A percentile compares a stretch with the other conserved stretches of the same genome.
phyloP scores from a whole-genome alignment of 1,140 invertebrate species.

The Drosophila nebulosa region DNA sequence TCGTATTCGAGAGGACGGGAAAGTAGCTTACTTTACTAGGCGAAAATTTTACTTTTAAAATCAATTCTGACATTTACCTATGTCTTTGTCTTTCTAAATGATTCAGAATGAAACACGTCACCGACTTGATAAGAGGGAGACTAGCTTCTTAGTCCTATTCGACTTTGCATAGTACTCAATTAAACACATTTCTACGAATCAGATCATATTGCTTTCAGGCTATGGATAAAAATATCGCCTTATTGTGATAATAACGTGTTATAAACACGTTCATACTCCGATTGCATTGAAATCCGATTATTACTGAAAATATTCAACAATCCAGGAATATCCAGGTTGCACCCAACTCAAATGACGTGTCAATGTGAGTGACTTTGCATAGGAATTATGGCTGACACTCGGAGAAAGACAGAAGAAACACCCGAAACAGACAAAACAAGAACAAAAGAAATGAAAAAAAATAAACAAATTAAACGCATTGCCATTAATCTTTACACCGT shows the following conservation, averaged over 20 bases:
- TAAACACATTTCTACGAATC: no score
- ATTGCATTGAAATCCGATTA: no score
- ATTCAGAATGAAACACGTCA: neutral
- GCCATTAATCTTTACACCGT: constrained; percentile 68
- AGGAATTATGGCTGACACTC: constrained; percentile 33
- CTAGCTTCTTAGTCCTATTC: no score
- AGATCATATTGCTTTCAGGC: no score
- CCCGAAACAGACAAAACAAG: constrained; percentile 49
- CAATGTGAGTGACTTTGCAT: constrained; percentile 48
- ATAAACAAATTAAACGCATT: constrained; percentile 69
- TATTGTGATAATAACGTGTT: no score
- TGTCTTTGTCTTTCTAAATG: neutral
- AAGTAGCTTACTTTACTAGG: neutral
- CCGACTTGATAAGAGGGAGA: no score
- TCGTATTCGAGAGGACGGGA: neutral
- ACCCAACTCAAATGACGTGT: constrained; percentile 24
- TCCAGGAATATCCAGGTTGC: neutral
- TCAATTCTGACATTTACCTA: neutral
- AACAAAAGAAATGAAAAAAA: no score
- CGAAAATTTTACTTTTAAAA: neutral
- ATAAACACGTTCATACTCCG: no score
- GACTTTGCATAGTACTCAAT: no score
- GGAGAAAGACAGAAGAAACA: constrained; percentile 36
- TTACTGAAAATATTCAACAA: no score
- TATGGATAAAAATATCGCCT: no score